phyloP scores from a whole-genome alignment of 92 coral and sea anemone species.

The Porites lobata region DNA sequence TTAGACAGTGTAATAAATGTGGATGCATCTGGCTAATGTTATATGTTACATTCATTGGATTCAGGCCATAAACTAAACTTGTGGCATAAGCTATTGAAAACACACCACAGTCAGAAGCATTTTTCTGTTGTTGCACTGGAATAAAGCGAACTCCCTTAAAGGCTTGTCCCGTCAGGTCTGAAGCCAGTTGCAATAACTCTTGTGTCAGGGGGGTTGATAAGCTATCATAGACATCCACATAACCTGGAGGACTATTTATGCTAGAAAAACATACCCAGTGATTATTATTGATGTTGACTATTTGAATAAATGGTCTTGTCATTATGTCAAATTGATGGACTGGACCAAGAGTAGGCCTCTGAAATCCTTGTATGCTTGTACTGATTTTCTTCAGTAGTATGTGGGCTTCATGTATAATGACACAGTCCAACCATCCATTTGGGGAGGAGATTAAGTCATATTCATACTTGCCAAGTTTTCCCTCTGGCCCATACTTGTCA shows the following conservation, averaged over 20 bases:
- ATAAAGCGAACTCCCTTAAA: slow-evolving; percentile 53
- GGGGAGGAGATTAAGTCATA: slow-evolving; percentile 54
- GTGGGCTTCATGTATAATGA: slow-evolving; percentile 66
- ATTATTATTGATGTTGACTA: slow-evolving; percentile 56
- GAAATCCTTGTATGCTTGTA: slow-evolving; percentile 63
- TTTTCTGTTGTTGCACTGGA: slow-evolving; percentile 66
- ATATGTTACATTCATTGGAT: slow-evolving; percentile 52
- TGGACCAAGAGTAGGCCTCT: slow-evolving; percentile 69
- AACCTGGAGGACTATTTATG: slow-evolving; percentile 53
- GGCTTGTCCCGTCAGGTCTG: slow-evolving; percentile 55
- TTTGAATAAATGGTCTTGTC: slow-evolving; percentile 72
- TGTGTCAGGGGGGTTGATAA: slow-evolving; percentile 54
- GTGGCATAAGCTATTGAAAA: slow-evolving; percentile 72
- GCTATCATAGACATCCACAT: slow-evolving; percentile 59
- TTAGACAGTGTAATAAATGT: slow-evolving; percentile 66
- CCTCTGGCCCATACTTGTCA: slow-evolving; percentile 58
- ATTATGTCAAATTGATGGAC: slow-evolving; percentile 66
- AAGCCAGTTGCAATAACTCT: slow-evolving; percentile 52
- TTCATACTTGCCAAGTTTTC: slow-evolving; percentile 54
- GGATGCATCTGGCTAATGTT: slow-evolving; percentile 62
- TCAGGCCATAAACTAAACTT: slow-evolving; percentile 57
- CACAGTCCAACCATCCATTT: slow-evolving; percentile 75
- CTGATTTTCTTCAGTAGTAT: slow-evolving; percentile 38
- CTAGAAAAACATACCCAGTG: slow-evolving; percentile 67
- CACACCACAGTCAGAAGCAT: slow-evolving; percentile 4